Evolutionary conservation across 2,888 invertebrate genomes (phyloP).

Genomic region (Strigamia crassipes): DNA sequence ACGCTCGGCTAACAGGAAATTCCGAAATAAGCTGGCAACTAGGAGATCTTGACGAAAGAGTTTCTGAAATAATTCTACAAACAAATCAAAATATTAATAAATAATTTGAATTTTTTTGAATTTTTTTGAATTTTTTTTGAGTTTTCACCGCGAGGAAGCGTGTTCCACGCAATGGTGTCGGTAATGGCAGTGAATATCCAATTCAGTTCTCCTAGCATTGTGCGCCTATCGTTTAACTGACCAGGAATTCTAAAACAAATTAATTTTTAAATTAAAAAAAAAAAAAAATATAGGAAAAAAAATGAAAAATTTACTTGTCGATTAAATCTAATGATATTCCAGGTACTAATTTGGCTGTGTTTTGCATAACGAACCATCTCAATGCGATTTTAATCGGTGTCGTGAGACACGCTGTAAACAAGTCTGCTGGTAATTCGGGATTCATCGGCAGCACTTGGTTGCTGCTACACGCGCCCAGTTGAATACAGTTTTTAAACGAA

Average conservation of each 20-base stretch:
- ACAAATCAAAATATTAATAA: too few species aligned
- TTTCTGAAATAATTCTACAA: slow-evolving; percentile 86
- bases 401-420: slow-evolving; percentile 97
- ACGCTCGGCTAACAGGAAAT: slow-evolving; percentile 94
- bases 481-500: slow-evolving; percentile 85
- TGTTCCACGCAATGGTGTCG: slow-evolving; percentile 99
- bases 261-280: not conserved
- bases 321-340: slow-evolving; percentile 81
- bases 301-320: slow-evolving; percentile 74
- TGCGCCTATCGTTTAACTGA: slow-evolving; percentile 87
- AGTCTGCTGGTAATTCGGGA: slow-evolving; percentile 93
- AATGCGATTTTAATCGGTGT: slow-evolving; percentile 97
- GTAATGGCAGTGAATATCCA: slow-evolving; percentile 99
- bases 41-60: slow-evolving; percentile 95
- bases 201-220: slow-evolving; percentile 97
- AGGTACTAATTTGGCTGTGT: slow-evolving; percentile 78
- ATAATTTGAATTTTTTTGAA: too few species aligned
- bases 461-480: slow-evolving; percentile 93
- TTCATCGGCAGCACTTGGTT: slow-evolving; percentile 95
- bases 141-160: slow-evolving; percentile 76
- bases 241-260: slow-evolving; percentile 80
- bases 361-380: slow-evolving; percentile 90
- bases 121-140: too few species aligned
- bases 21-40: slow-evolving; percentile 96
- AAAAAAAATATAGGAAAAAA: not conserved